Conservation (phyloP, 2,888 invertebrate species). For the Macrosiphum euphorbiae region DNA sequence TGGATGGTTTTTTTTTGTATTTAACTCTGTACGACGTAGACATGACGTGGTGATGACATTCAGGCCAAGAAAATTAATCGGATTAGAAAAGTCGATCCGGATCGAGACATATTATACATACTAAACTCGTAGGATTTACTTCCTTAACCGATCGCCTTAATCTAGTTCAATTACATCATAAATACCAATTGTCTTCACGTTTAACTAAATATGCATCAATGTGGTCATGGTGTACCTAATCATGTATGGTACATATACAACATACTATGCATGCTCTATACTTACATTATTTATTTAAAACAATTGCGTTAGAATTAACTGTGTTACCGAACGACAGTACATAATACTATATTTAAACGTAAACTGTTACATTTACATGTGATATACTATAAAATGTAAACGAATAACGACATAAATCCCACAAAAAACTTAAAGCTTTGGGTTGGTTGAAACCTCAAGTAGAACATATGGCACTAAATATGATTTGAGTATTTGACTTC, state of each 20-base stretch:
- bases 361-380: not conserved
- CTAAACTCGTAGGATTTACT: not conserved
- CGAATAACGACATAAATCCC: not conserved
- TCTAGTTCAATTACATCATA: slow-evolving; percentile 5
- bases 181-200: not conserved
- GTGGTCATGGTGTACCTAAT: not conserved
- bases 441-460: not conserved
- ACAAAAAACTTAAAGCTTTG: not conserved
- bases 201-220: not conserved
- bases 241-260: not conserved
- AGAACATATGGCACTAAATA: not conserved
- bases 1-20: not conserved
- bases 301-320: not conserved
- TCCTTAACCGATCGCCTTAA: not conserved
- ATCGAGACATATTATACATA: not conserved
- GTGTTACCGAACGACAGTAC: not conserved
- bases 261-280: not conserved
- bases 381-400: not conserved
- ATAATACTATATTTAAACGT: not conserved
- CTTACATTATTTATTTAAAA: not conserved
- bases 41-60: not conserved
- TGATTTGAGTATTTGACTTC: not conserved
- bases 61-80: not conserved
- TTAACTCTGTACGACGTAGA: not conserved
- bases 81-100: not conserved